Evolutionary conservation across 2,113 vertebrate species (phyloP).

Genomic region (Callipepla californica): DNA sequence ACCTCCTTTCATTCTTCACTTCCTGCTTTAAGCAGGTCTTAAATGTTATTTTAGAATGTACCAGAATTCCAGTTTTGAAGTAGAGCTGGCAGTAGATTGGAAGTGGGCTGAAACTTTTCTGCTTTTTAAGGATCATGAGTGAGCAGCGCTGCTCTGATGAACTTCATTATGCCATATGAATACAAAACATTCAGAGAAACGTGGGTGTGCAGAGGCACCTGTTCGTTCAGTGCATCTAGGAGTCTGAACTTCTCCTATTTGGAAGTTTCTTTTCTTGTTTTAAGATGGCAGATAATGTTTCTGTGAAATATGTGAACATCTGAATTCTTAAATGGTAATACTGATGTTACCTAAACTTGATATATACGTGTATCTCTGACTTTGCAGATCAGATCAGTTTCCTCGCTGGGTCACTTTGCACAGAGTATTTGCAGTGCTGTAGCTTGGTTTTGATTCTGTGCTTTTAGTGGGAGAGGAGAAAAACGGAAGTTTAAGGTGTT

Average conservation of each 20-base stretch:
- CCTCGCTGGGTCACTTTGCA: accelerated
- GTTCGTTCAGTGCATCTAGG: not conserved
- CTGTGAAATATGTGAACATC: not conserved
- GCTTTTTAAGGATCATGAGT: conserved; percentile 3
- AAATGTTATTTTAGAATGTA: not conserved
- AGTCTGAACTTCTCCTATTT: not conserved
- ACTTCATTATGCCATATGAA: conserved; percentile 29
- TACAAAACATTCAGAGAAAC: conserved; percentile 19
- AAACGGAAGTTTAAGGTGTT: not conserved
- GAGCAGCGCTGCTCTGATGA: conserved; percentile 41
- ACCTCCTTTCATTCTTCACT: not conserved
- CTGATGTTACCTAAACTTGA: not conserved
- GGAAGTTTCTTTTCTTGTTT: not conserved
- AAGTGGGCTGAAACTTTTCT: conserved; percentile 29
- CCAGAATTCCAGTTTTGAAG: conserved; percentile 18
- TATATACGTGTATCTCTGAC: not conserved
- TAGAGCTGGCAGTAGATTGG: not conserved
- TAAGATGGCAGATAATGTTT: not conserved
- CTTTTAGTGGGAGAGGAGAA: not conserved
- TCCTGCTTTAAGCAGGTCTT: not conserved
- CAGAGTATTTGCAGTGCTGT: not conserved
- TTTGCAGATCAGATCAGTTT: not conserved
- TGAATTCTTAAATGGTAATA: not conserved
- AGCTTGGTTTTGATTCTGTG: not conserved
- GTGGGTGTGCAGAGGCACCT: not conserved